Evolutionary conservation across 92 coral and sea anemone species (phyloP), one percentile per base, ranked within the genome.

Genomic region (Micromussa lordhowensis): DNA sequence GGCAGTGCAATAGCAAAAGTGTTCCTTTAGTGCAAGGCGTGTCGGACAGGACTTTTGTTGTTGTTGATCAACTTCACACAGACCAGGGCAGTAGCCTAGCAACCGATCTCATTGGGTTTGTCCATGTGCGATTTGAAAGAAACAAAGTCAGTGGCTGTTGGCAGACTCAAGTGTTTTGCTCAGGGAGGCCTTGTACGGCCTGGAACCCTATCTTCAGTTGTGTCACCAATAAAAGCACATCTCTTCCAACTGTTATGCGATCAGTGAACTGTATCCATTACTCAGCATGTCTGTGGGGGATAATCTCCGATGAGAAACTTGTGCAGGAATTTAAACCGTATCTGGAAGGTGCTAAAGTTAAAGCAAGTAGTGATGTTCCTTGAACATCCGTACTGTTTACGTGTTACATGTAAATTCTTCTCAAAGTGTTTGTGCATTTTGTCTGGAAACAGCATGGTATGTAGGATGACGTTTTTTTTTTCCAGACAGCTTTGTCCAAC

Each of bases 91-190:
- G 88, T 68, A 68, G 92, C n/a, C 68, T 89, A 4, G 91, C 80
- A 57, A 75, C 86, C 4, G 95, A 92, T 68, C 66, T 83, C 32
- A 80, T 92, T 34, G 91, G 93, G 75, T 98, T 96, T 85, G 96
- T 97, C 24, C 99, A 98, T 75, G 96, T 98, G 57, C 92, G 98
- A 38, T 98, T 98, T 90, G 99, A 96, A 92, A 96, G 93, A 53
- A 86, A 82, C 78, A 94, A 86, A 81, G 89, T 94, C n/a, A 88
- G 74, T 16, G 92, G 93, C 29, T 78, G 90, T 44, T 82, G 88
- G 73, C 96, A 93, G 81, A 80, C 90, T 22, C 98, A 98, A 77
- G 97, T 96, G 24, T 94, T 90, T 83, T 98, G 99, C 58, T 90
- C 98, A 22, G 99, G 99, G 17, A 91, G 93, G 61, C 90, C 99